Evolutionary conservation across 2,888 invertebrate species (phyloP).

Genomic region (Neoitamus cyanurus): DNA sequence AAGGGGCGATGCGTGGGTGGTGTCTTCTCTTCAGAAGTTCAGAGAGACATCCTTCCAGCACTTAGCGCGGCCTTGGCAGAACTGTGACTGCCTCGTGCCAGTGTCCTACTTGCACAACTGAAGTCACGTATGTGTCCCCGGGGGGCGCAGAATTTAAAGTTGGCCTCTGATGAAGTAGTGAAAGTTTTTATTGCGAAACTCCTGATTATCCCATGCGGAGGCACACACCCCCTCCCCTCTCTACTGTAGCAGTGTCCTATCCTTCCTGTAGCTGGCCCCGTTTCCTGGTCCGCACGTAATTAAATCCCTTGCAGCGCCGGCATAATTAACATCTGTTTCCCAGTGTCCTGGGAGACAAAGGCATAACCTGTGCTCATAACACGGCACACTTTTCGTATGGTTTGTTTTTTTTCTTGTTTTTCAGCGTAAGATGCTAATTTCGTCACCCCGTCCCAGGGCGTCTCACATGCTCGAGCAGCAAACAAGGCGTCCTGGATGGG

Average conservation of each 20-base stretch:
- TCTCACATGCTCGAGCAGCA: neutral
- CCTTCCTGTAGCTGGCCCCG: neutral
- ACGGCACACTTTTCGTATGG: neutral
- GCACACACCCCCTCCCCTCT: neutral
- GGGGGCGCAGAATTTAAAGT: neutral
- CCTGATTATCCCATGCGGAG: neutral
- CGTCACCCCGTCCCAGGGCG: neutral
- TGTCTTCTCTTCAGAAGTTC: neutral
- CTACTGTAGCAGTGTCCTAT: neutral
- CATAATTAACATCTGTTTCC: constrained; percentile 33
- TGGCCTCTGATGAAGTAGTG: neutral
- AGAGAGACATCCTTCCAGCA: neutral
- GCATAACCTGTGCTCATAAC: neutral
- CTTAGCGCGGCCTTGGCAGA: no score
- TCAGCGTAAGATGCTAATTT: constrained; percentile 22
- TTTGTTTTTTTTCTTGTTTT: neutral
- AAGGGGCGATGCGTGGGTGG: neutral
- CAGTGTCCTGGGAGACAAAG: neutral
- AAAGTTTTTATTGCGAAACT: neutral
- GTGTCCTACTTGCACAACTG: neutral
- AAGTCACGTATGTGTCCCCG: neutral
- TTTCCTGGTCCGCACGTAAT: constrained; percentile 16
- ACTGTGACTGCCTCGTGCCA: neutral
- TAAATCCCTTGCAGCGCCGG: constrained; percentile 14
- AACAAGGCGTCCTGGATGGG: neutral